These are phyloP conservation scores for Dolichallabes microphthalmus DNA, from an alignment of 2,113 vertebrate genomes.

Conservation along the genomic window DNA sequence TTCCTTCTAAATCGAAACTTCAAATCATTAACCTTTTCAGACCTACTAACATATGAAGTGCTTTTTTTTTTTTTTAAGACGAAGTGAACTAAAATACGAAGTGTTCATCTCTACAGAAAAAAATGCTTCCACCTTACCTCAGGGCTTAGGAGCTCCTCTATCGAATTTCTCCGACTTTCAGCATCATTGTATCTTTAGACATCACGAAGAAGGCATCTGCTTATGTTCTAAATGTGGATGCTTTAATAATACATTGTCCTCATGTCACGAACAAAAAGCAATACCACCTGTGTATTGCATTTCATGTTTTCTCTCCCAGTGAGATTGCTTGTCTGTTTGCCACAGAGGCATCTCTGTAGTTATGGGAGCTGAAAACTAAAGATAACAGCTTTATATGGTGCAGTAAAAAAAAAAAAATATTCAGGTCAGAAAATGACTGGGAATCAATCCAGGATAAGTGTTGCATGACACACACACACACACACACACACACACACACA, in stretches of 20 bases:
- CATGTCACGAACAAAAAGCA: not conserved
- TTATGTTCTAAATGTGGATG: not conserved
- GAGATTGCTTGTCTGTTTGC: not conserved
- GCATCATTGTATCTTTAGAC: not conserved
- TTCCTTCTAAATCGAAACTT: not conserved
- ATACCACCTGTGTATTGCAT: not conserved
- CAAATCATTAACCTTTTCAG: not conserved
- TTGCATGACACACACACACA: slow-evolving; percentile 1
- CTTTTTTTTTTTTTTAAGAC: too few species aligned
- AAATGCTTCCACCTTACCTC: not conserved
- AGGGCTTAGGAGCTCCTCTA: not conserved
- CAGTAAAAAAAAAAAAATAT: slow-evolving; percentile 9
- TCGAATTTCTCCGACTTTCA: not conserved
- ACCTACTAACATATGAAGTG: not conserved
- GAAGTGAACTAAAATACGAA: too few species aligned
- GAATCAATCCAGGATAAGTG: slow-evolving; percentile 32
- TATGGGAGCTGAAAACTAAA: slow-evolving; percentile 5
- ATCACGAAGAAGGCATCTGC: not conserved
- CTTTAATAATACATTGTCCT: not conserved
- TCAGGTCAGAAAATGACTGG: slow-evolving; percentile 23
- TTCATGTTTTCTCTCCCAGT: not conserved
- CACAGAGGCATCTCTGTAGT: not conserved
- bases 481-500: slow-evolving; percentile 10
- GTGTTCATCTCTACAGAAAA: too few species aligned
- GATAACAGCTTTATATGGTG: slow-evolving; percentile 10